Evolutionary conservation across 35 echinoderm and acorn worm species (phyloP).

Genomic region (Apostichopus parvimensis): DNA sequence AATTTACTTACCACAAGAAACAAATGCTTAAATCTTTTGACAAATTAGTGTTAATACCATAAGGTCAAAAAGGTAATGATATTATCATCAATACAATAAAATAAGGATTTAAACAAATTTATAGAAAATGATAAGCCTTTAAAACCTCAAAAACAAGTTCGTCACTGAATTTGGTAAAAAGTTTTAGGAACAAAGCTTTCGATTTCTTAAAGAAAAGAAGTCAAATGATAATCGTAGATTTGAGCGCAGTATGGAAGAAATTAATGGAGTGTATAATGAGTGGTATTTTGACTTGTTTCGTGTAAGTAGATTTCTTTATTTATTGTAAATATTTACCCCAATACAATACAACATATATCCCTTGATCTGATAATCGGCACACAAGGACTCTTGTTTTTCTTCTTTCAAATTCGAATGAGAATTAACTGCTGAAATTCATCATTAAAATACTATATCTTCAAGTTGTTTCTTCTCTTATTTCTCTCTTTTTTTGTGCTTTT

Average conservation of each 20-base stretch:
- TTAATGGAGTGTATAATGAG: background rate
- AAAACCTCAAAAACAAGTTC: background rate
- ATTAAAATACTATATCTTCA: background rate
- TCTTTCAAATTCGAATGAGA: background rate
- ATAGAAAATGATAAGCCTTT: background rate
- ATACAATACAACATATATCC: background rate
- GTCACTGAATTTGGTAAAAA: background rate
- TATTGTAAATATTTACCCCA: conserved; percentile 24
- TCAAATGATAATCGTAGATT: background rate
- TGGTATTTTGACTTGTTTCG: background rate
- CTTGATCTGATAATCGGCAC: conserved; percentile 21
- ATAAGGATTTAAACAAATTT: background rate
- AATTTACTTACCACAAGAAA: background rate
- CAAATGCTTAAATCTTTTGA: background rate
- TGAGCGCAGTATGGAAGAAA: conserved; percentile 8
- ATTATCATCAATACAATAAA: conserved; percentile 6
- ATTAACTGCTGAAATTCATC: background rate
- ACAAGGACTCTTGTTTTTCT: conserved; percentile 8
- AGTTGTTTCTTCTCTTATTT: too few species aligned
- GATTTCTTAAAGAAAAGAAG: background rate
- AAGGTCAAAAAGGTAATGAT: conserved; percentile 46
- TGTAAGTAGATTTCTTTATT: background rate
- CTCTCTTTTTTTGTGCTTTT: background rate
- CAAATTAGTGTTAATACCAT: background rate
- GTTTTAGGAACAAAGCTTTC: background rate